A percentile compares a stretch with the other conserved stretches of the same genome.
phyloP scores from a whole-genome alignment of 2,113 vertebrate species.

The Nyctibius bracteatus region DNA sequence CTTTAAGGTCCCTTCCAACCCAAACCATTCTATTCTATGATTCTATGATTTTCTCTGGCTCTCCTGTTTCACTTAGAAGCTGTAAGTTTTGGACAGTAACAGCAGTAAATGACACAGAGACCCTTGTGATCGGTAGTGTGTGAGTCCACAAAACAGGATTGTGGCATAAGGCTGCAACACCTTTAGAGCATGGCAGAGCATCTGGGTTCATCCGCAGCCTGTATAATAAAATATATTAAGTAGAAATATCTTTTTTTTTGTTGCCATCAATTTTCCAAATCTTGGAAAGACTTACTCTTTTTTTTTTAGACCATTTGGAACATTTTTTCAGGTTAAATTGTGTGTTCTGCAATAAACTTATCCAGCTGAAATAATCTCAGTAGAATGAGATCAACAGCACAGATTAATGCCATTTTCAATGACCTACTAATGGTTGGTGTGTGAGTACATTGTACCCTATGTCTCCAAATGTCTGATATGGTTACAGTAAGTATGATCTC shows the following conservation, averaged over 20 bases:
- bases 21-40: no score
- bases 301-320: not conserved
- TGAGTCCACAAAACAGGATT: not conserved
- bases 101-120: not conserved
- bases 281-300: not conserved
- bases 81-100: not conserved
- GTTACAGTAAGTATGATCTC: not conserved
- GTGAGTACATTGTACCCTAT: not conserved
- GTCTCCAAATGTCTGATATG: not conserved
- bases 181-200: not conserved
- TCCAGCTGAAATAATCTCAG: not conserved
- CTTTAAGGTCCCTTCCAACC: no score
- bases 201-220: accelerated
- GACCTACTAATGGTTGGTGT: not conserved
- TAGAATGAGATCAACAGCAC: not conserved
- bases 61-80: not conserved
- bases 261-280: not conserved
- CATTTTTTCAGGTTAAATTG: not conserved
- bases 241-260: not conserved
- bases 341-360: not conserved
- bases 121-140: not conserved
- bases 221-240: no score
- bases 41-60: accelerated
- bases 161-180: not conserved
- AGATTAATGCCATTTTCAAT: not conserved